Evolutionary conservation across 2,888 invertebrate species (phyloP).

Genomic region (Andrena flavipes): DNA sequence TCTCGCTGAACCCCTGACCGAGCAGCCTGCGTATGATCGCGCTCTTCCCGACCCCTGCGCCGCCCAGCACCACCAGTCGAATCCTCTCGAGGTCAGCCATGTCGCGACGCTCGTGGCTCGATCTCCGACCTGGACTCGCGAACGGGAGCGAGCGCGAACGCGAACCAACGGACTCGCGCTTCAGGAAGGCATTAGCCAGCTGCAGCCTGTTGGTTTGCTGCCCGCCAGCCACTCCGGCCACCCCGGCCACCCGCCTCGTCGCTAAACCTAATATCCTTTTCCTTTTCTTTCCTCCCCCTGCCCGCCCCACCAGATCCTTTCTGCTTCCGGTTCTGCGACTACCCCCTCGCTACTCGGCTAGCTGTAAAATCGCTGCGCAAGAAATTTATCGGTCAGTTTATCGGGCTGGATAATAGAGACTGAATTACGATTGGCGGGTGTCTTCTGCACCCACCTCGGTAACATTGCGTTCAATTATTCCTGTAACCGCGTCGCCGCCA

Average conservation of each 20-base stretch:
- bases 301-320: neutral
- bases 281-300: neutral
- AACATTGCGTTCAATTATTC: conserved; percentile 24
- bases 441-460: neutral
- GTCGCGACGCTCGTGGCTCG: conserved; percentile 5
- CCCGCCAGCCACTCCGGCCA: neutral
- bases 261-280: conserved; percentile 24
- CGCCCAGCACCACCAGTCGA: conserved; percentile 93
- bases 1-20: conserved; percentile 91
- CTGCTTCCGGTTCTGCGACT: neutral
- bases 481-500: neutral
- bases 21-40: conserved; percentile 93
- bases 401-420: too few species aligned
- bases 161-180: conserved; percentile 26
- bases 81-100: conserved; percentile 92
- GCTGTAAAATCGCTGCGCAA: too few species aligned
- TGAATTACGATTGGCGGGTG: neutral
- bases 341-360: too few species aligned
- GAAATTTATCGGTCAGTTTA: too few species aligned
- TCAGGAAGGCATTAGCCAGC: conserved; percentile 58
- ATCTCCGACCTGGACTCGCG: conserved; percentile 5
- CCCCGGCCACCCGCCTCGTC: neutral
- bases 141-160: conserved; percentile 46
- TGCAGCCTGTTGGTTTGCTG: neutral
- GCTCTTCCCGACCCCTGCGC: conserved; percentile 94